Conservation (phyloP, 2,888 invertebrate genomes). For the Horisme vitalbata region DNA sequence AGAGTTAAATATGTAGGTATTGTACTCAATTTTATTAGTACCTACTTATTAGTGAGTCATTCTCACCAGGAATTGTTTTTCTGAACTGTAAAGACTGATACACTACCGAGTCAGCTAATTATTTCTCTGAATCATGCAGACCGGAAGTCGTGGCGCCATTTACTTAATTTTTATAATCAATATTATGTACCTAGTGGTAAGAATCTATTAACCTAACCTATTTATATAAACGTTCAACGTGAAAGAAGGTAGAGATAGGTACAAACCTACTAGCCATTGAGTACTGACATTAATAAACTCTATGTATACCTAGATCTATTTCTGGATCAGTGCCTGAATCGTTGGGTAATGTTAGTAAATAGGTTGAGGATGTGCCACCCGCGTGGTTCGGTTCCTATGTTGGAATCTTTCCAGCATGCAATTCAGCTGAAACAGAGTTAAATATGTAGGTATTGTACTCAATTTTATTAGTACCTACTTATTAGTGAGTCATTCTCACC, state of each 20-base stretch:
- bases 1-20: background rate
- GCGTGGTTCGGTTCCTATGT: slow-evolving; percentile 23
- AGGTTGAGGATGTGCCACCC: slow-evolving; percentile 40
- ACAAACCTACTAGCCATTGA: no score
- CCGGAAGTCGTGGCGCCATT: slow-evolving; percentile 22
- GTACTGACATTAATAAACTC: background rate
- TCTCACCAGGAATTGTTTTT: slow-evolving; percentile 1
- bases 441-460: background rate
- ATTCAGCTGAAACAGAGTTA: slow-evolving; percentile 22
- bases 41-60: no score
- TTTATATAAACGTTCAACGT: no score
- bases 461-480: no score
- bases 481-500: slow-evolving; percentile 15
- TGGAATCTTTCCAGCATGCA: slow-evolving; percentile 47
- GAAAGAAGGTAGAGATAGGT: no score
- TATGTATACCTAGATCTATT: background rate
- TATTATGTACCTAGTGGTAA: no score
- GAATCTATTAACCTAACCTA: no score
- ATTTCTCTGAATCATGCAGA: slow-evolving; percentile 16
- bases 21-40: slow-evolving; percentile 1
- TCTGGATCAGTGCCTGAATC: slow-evolving; percentile 11
- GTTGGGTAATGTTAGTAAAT: slow-evolving; percentile 12
- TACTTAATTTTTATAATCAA: no score
- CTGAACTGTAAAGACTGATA: slow-evolving; percentile 14
- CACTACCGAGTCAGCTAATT: no score